A percentile compares a stretch with the other conserved stretches of the same genome.
phyloP scores from a whole-genome alignment of 2,113 vertebrate species.

The Pan paniscus region DNA sequence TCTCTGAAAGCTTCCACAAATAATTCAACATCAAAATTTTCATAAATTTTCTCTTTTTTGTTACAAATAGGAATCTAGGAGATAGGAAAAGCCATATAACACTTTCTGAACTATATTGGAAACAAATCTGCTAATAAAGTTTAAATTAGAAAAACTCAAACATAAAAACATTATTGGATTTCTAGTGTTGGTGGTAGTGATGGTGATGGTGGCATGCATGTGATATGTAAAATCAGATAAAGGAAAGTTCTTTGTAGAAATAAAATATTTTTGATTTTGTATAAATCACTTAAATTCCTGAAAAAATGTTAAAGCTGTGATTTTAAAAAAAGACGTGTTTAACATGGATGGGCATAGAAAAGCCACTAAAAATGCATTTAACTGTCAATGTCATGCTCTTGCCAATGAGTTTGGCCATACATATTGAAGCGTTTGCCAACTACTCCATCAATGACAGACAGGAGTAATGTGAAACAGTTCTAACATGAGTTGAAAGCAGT shows the following conservation, averaged over 20 bases:
- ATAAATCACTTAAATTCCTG: not conserved
- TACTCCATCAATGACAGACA: conserved; percentile 47
- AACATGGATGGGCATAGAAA: not conserved
- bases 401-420: conserved; percentile 36
- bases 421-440: conserved; percentile 17
- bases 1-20: not conserved
- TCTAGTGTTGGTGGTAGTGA: not conserved
- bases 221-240: not conserved
- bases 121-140: not conserved
- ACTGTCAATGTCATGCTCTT: conserved; percentile 78
- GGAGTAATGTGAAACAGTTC: not conserved
- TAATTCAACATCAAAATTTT: not conserved
- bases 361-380: conserved; percentile 46
- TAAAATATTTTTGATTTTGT: not conserved
- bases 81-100: not conserved
- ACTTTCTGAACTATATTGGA: not conserved
- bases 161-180: not conserved
- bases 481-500: not conserved
- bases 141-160: not conserved
- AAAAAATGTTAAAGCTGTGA: not conserved
- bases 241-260: not conserved
- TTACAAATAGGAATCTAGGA: not conserved
- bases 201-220: not conserved
- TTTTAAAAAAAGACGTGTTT: not conserved
- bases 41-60: not conserved